Evolutionary conservation across 2,797 vertebrate species (phyloP).

Genomic region (Pseudochromis fuscus): DNA sequence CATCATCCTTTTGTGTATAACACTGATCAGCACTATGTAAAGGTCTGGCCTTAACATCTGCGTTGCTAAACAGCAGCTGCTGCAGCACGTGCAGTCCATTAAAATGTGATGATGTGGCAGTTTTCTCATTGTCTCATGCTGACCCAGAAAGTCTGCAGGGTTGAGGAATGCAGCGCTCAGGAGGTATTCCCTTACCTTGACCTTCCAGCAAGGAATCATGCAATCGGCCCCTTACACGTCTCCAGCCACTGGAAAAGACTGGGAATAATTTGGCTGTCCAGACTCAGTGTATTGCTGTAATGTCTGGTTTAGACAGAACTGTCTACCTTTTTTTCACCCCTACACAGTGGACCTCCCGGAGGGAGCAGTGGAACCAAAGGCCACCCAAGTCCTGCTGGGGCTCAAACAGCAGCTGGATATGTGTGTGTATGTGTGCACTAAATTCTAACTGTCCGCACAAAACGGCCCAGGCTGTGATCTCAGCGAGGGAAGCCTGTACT

Average conservation of each 20-base stretch:
- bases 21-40: slow-evolving; percentile 29
- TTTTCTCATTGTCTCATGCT: slow-evolving; percentile 67
- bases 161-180: slow-evolving; percentile 53
- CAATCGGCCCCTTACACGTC: slow-evolving; percentile 61
- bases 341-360: slow-evolving; percentile 75
- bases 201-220: slow-evolving; percentile 72
- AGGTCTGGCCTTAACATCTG: slow-evolving; percentile 52
- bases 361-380: slow-evolving; percentile 71
- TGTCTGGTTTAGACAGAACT: slow-evolving; percentile 72
- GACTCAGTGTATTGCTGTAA: slow-evolving; percentile 73
- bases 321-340: slow-evolving; percentile 73
- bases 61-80: slow-evolving; percentile 53
- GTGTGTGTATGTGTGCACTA: slow-evolving; percentile 39
- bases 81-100: slow-evolving; percentile 57
- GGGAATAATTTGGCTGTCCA: slow-evolving; percentile 77
- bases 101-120: slow-evolving; percentile 65
- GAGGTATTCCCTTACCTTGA: slow-evolving; percentile 67
- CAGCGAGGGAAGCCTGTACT: slow-evolving; percentile 67
- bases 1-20: slow-evolving; percentile 33
- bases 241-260: slow-evolving; percentile 64
- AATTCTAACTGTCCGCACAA: slow-evolving; percentile 57
- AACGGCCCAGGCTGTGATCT: slow-evolving; percentile 66
- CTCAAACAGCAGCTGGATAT: slow-evolving; percentile 27
- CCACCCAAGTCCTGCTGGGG: slow-evolving; percentile 76
- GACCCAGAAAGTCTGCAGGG: slow-evolving; percentile 46